Evolutionary conservation across 1,140 invertebrate genomes (phyloP), one percentile per base, ranked within the genome.

Genomic region (Musca domestica): DNA sequence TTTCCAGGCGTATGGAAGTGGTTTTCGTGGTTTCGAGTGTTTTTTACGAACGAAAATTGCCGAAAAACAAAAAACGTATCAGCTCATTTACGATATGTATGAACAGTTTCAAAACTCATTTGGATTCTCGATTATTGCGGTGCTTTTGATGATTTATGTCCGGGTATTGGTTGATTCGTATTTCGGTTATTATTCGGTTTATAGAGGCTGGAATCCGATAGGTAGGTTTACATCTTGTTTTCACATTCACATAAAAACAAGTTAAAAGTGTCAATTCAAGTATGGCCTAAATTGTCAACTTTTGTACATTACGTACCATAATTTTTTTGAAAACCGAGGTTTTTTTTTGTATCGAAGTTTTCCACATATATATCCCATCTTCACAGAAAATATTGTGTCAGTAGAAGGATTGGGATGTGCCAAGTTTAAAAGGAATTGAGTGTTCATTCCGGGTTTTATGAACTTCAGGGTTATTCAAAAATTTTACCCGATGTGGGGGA

Each of bases 1-100:
- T 2, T 78, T 80, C 34, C 74, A 74, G 25, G 71, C 64, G 10
- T 65, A 25, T 5, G 70, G 67, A 0, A 58, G 69, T 0, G 72
- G 67, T 6, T 80, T 80, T 41, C 9, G 10, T 3, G 74, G 72
- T 17, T 80, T 80, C 25, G 75, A 74, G 34, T 25, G 56, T 1
- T 80, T 73, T 20, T 47, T 80, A n/a, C 69, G 75, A 0, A 66
- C 71, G 10, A 67, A 68, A 23, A n/a, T 70, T 10, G 34, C 48
- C 0, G 64, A 69, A 15, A 79, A 79, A 41, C 77, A 80, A 52
- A 25, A 67, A 15, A 19, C 64, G 10, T 80, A 75, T 27, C 69
- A 56, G 20, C 64, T 69, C n/a, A 72, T 80, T 14, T 72, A 72
- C 49, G 70, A 74, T 15, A 71, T 79, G 74, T 71, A 52, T 25